Evolutionary conservation across 1,140 invertebrate species (phyloP).

Genomic region (Ruditapes philippinarum): DNA sequence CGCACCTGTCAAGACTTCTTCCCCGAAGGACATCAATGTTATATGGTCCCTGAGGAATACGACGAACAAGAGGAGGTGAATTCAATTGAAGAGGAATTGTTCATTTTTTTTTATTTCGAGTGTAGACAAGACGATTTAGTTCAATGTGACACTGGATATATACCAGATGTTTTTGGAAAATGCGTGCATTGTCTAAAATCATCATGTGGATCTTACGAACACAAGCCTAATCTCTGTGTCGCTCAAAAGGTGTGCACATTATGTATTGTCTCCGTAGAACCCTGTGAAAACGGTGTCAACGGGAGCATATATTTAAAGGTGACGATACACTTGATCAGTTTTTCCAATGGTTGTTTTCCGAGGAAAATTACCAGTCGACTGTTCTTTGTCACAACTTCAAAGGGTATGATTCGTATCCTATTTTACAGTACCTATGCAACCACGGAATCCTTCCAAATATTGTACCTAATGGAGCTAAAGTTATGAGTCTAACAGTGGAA

Average conservation of each 20-base stretch:
- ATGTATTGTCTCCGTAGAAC: background rate
- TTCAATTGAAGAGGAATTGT: background rate
- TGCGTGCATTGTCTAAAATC: constrained; percentile 28
- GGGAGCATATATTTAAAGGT: background rate
- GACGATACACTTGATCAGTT: too few species aligned
- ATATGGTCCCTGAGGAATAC: background rate
- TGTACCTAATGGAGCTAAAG: background rate
- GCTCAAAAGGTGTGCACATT: constrained; percentile 44
- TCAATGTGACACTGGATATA: constrained; percentile 9
- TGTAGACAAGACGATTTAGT: constrained; percentile 33
- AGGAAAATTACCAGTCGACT: constrained; percentile 4
- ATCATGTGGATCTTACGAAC: background rate
- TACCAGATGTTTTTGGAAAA: constrained; percentile 23
- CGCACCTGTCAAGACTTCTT: constrained; percentile 5
- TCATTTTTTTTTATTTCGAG: constrained; percentile 7
- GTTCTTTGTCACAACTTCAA: constrained; percentile 32
- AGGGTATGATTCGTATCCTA: constrained; percentile 39
- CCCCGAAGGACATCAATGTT: background rate
- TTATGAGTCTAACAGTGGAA: too few species aligned
- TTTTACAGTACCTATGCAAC: constrained; percentile 22
- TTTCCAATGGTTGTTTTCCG: constrained; percentile 32
- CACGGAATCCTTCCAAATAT: background rate
- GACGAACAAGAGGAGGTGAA: background rate
- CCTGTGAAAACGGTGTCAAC: background rate
- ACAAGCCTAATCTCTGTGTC: constrained; percentile 34